Percentiles rank a stretch among this genome's conserved stretches.
Conservation (phyloP, 1,140 invertebrate genomes). For the Ostrea denselamellosa region DNA sequence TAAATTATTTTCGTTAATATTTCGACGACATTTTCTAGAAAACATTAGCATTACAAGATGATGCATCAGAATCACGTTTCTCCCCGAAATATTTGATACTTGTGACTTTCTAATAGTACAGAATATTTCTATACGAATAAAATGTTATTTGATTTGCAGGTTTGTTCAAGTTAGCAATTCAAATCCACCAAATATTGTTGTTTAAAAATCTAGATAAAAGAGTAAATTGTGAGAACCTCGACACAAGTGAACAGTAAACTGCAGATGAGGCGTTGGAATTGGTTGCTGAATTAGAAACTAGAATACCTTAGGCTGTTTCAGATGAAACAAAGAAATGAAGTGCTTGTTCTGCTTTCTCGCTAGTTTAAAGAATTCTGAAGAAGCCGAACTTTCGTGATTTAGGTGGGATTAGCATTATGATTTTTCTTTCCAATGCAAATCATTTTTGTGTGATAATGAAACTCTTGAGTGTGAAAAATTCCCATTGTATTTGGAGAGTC, state of each 20-base stretch:
- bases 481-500: no score
- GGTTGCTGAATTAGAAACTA: slow-evolving; percentile 7
- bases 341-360: background rate
- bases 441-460: background rate
- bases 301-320: background rate
- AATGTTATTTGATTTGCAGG: no score
- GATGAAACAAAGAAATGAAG: slow-evolving; percentile 27
- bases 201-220: background rate
- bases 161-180: no score
- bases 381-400: background rate
- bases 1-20: no score
- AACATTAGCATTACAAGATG: no score
- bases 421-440: background rate
- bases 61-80: no score
- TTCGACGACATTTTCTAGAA: no score
- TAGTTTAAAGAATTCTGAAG: background rate
- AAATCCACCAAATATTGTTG: background rate
- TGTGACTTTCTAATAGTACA: no score
- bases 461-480: background rate
- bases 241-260: background rate
- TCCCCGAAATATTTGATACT: no score
- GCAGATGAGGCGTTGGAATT: slow-evolving; percentile 7
- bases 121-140: no score
- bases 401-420: background rate
- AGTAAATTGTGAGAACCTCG: slow-evolving; percentile 4